These are phyloP conservation scores for Albula goreensis DNA, from an alignment of 2,113 vertebrate genomes.

Conservation along the genomic window DNA sequence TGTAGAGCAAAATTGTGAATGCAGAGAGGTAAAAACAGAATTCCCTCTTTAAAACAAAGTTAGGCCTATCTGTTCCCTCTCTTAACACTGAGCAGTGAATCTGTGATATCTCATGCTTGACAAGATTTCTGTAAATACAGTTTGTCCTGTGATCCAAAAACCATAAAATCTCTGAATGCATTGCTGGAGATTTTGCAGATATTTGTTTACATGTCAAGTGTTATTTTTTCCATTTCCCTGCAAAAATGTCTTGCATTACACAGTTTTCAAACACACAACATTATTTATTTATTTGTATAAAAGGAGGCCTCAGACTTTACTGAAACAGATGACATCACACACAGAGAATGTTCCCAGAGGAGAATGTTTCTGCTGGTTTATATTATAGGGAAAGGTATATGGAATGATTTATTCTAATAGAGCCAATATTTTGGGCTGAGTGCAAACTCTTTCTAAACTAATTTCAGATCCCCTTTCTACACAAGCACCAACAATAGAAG, in stretches of 20 bases:
- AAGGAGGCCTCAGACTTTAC: slow-evolving; percentile 24
- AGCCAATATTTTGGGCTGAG: slow-evolving; percentile 12
- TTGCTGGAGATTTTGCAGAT: neutral
- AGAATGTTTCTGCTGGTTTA: slow-evolving; percentile 55
- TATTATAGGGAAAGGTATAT: slow-evolving; percentile 47
- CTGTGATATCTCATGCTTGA: slow-evolving; percentile 28
- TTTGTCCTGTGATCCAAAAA: slow-evolving; percentile 23
- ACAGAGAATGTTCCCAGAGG: slow-evolving; percentile 54
- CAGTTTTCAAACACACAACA: slow-evolving; percentile 12
- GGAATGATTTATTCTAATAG: slow-evolving; percentile 20
- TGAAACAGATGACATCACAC: slow-evolving; percentile 55
- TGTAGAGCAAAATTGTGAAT: neutral
- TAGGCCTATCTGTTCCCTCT: slow-evolving; percentile 5
- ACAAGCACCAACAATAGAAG: neutral
- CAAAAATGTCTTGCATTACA: neutral
- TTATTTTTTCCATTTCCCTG: neutral
- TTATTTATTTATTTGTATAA: slow-evolving; percentile 38
- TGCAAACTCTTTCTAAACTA: neutral
- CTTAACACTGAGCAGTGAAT: slow-evolving; percentile 25
- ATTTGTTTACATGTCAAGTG: neutral
- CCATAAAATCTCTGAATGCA: slow-evolving; percentile 1
- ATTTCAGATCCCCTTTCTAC: neutral
- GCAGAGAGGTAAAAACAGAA: neutral
- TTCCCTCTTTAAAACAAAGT: neutral
- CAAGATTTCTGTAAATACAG: slow-evolving; percentile 22